Conservation (phyloP, 2,113 vertebrate species). For the Melospiza melodia region DNA sequence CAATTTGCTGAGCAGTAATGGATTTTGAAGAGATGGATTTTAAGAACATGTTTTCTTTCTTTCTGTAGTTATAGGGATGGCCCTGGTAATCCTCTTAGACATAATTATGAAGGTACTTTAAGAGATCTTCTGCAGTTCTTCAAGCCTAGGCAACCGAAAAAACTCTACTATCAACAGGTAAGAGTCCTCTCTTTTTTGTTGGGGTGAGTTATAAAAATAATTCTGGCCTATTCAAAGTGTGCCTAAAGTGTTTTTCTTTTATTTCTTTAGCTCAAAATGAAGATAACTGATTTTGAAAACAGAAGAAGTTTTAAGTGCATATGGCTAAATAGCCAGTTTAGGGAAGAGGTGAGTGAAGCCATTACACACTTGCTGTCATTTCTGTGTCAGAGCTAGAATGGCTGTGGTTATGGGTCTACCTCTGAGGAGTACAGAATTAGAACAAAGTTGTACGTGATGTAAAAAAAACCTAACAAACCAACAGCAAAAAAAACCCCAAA, state of each 20-base stretch:
- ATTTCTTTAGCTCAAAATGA: conserved; percentile 93
- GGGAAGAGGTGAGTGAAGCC: conserved; percentile 90
- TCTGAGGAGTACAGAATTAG: not conserved
- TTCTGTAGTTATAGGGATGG: conserved; percentile 94
- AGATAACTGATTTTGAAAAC: conserved; percentile 99
- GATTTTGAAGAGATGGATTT: not conserved
- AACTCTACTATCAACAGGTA: conserved; percentile 99
- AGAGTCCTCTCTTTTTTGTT: not conserved
- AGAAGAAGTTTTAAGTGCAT: conserved; percentile 99
- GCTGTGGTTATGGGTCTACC: not conserved
- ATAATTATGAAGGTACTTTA: conserved; percentile 99
- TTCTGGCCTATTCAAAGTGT: not conserved
- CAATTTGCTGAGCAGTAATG: not conserved
- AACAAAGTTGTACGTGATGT: not conserved
- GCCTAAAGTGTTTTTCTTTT: conserved; percentile 16
- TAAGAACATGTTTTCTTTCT: not conserved
- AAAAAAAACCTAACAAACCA: not conserved
- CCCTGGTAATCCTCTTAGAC: conserved; percentile 98
- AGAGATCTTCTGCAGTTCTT: conserved; percentile 99
- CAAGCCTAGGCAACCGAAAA: conserved; percentile 98
- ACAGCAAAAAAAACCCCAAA: not conserved
- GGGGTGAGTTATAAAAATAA: not conserved
- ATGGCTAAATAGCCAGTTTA: conserved; percentile 99
- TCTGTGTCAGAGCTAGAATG: not conserved
- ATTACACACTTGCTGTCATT: not conserved